These are phyloP conservation scores for Meriones unguiculatus DNA, from an alignment of 2,113 vertebrate species.

Conservation along the genomic window DNA sequence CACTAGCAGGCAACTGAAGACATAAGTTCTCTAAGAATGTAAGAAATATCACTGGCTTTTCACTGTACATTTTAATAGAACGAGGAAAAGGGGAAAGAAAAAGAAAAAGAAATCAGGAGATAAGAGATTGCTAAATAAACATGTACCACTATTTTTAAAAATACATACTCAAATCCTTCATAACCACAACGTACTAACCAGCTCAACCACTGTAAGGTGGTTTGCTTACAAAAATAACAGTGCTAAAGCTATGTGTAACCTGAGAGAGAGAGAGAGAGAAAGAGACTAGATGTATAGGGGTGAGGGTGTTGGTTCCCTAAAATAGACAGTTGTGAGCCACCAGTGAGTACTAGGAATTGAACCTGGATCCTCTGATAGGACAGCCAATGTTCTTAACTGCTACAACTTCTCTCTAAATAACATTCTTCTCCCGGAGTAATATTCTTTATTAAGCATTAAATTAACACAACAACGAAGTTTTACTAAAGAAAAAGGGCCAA, in stretches of 20 bases:
- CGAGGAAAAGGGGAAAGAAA: neutral
- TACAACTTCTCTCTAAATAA: neutral
- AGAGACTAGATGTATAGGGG: neutral
- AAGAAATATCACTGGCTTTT: neutral
- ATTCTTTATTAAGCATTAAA: slow-evolving; percentile 11
- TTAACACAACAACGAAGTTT: neutral
- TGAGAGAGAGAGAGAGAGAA: no score
- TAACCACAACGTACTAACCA: slow-evolving; percentile 23
- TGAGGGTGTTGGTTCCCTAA: neutral
- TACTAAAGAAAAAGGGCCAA: neutral
- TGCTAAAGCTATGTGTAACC: neutral
- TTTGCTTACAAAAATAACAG: slow-evolving; percentile 22
- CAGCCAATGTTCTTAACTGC: neutral
- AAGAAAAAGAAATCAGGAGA: neutral
- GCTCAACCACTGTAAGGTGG: slow-evolving; percentile 20
- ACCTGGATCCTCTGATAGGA: neutral
- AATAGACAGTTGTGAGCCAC: neutral
- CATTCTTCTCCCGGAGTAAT: neutral
- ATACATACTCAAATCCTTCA: neutral
- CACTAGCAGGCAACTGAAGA: neutral
- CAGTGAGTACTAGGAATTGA: neutral
- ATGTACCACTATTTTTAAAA: neutral
- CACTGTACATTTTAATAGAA: slow-evolving; percentile 10
- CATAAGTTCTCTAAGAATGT: slow-evolving; percentile 19
- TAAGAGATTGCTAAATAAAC: neutral